These are phyloP conservation scores for Oxycera nigricornis DNA, from an alignment of 2,888 invertebrate species.

Conservation along the genomic window DNA sequence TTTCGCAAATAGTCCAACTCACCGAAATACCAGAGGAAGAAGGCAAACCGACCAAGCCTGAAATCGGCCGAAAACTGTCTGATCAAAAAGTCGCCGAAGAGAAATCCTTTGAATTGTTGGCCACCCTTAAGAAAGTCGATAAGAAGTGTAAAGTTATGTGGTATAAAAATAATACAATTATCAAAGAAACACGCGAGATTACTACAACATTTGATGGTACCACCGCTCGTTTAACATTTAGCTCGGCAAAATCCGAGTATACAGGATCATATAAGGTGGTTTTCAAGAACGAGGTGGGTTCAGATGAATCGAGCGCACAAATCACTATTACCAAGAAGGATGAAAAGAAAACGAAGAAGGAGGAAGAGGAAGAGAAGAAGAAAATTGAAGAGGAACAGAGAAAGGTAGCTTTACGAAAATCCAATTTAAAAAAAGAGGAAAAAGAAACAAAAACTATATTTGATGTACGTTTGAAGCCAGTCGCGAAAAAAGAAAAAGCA, in stretches of 20 bases:
- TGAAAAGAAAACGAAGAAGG: constrained; percentile 66
- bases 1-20: constrained; percentile 86
- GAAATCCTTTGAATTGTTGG: constrained; percentile 79
- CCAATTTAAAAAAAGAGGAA: constrained; percentile 61
- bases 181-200: constrained; percentile 78
- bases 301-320: constrained; percentile 85
- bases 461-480: constrained; percentile 62
- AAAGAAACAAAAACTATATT: constrained; percentile 57
- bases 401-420: constrained; percentile 53
- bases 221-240: constrained; percentile 79
- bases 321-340: constrained; percentile 75
- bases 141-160: constrained; percentile 83
- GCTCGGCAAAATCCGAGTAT: constrained; percentile 76
- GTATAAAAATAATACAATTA: constrained; percentile 81
- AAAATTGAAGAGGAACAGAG: constrained; percentile 63
- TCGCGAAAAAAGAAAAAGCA: constrained; percentile 41
- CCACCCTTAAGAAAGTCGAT: constrained; percentile 76
- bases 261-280: constrained; percentile 84
- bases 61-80: constrained; percentile 77
- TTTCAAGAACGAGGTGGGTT: constrained; percentile 89
- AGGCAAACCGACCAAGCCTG: constrained; percentile 80
- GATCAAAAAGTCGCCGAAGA: constrained; percentile 75
- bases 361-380: constrained; percentile 62
- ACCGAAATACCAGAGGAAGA: constrained; percentile 80
- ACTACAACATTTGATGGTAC: constrained; percentile 85